phyloP scores from a whole-genome alignment of 1,140 invertebrate genomes.

The Penaeus chinensis region DNA sequence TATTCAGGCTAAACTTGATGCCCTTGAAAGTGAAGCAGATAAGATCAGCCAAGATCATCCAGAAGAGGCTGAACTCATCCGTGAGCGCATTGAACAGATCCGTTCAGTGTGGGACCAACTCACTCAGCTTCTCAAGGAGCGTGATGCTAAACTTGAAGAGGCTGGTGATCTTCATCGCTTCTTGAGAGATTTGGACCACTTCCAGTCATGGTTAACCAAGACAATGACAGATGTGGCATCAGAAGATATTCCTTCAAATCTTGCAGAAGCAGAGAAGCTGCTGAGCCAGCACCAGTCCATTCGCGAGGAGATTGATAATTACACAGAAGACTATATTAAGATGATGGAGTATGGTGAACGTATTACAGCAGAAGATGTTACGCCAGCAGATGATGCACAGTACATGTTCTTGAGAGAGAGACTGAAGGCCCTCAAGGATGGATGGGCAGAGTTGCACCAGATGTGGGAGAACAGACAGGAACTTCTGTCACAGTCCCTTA shows the following conservation, averaged over 20 bases:
- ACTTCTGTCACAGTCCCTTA: slow-evolving; percentile 91
- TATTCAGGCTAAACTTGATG: slow-evolving; percentile 96
- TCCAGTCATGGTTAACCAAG: slow-evolving; percentile 98
- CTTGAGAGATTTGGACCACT: slow-evolving; percentile 98
- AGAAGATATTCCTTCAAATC: slow-evolving; percentile 95
- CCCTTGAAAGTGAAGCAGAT: slow-evolving; percentile 91
- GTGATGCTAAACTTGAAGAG: slow-evolving; percentile 97
- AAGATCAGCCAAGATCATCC: slow-evolving; percentile 93
- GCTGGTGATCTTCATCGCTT: slow-evolving; percentile 98
- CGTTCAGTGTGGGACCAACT: slow-evolving; percentile 94
- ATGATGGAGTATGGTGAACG: slow-evolving; percentile 99
- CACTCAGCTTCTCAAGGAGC: slow-evolving; percentile 95
- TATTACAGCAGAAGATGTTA: slow-evolving; percentile 74
- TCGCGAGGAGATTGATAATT: slow-evolving; percentile 98
- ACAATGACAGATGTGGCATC: slow-evolving; percentile 98
- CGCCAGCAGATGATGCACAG: slow-evolving; percentile 92
- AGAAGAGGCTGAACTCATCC: slow-evolving; percentile 92
- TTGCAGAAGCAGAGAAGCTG: slow-evolving; percentile 96
- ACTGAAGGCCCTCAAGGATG: slow-evolving; percentile 94
- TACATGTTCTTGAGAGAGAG: slow-evolving; percentile 98
- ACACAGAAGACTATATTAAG: slow-evolving; percentile 96
- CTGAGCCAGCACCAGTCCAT: slow-evolving; percentile 97
- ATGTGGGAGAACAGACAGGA: slow-evolving; percentile 99
- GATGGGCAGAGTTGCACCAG: slow-evolving; percentile 99
- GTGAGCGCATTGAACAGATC: slow-evolving; percentile 91